Conservation (phyloP, 2,888 invertebrate genomes). For the Halictus ligatus region DNA sequence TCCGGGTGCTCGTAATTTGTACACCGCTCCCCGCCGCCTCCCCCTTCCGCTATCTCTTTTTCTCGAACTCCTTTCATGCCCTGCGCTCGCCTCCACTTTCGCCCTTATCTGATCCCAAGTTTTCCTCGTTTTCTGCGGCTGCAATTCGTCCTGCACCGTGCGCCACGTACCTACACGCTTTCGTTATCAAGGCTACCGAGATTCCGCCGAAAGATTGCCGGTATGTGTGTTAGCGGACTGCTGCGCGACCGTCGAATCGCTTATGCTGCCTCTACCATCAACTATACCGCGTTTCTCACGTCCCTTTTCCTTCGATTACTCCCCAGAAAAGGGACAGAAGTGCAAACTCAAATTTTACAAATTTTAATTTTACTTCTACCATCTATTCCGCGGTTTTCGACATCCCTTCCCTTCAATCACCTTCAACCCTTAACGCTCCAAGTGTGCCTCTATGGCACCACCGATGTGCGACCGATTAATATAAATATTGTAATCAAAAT, state of each 20-base stretch:
- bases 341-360: neutral
- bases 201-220: conserved; percentile 52
- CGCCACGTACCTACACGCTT: conserved; percentile 48
- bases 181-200: conserved; percentile 60
- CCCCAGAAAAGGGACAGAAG: neutral
- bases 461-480: too few relatives aligned
- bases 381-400: neutral
- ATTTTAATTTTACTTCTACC: too few relatives aligned
- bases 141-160: conserved; percentile 63
- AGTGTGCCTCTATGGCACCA: too few relatives aligned
- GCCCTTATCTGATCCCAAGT: conserved; percentile 71
- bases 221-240: conserved; percentile 43
- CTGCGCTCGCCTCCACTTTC: conserved; percentile 41
- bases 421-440: neutral
- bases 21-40: conserved; percentile 43
- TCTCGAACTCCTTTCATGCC: conserved; percentile 54
- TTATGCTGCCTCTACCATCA: neutral
- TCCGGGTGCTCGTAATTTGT: conserved; percentile 72
- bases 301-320: neutral
- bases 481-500: too few relatives aligned
- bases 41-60: conserved; percentile 48
- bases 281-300: neutral
- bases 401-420: neutral
- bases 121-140: conserved; percentile 71
- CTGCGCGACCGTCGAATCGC: conserved; percentile 34